Conservation (phyloP, 2,797 vertebrate genomes). For the Parauchenoglanis ngamensis region DNA sequence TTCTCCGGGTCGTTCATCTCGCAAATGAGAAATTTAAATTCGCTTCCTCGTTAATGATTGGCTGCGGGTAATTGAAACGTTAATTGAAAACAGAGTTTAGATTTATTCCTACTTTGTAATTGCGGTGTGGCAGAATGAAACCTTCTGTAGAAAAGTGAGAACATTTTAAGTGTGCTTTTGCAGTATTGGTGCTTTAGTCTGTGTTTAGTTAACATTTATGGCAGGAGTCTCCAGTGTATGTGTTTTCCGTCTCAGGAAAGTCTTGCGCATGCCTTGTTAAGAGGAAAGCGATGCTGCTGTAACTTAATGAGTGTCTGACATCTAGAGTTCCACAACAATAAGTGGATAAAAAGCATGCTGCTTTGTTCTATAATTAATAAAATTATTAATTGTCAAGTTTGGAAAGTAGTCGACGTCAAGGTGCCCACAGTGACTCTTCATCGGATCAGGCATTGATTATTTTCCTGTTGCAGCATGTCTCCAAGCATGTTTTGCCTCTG, state of each 20-base stretch:
- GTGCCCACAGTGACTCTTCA: too few species aligned
- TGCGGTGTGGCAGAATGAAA: not conserved
- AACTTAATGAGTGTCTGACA: too few species aligned
- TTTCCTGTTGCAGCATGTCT: too few species aligned
- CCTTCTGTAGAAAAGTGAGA: not conserved
- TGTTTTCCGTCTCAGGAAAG: not conserved
- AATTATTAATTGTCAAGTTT: too few species aligned
- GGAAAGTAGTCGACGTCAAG: too few species aligned
- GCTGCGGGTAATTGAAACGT: not conserved
- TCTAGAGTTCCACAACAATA: too few species aligned
- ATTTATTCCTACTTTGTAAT: not conserved
- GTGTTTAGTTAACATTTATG: not conserved
- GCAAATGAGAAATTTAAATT: not conserved
- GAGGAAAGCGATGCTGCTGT: too few species aligned
- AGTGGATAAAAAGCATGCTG: too few species aligned
- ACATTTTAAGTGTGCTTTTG: not conserved
- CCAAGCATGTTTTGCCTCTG: not conserved
- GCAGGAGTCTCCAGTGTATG: not conserved
- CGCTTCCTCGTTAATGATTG: not conserved
- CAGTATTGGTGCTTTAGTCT: not conserved
- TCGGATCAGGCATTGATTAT: too few species aligned
- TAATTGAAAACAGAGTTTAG: not conserved
- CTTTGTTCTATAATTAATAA: too few species aligned
- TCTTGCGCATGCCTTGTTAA: too few species aligned
- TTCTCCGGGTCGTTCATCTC: not conserved